Evolutionary conservation across 2,888 invertebrate species (phyloP).

Genomic region (Harpalus rufipes): DNA sequence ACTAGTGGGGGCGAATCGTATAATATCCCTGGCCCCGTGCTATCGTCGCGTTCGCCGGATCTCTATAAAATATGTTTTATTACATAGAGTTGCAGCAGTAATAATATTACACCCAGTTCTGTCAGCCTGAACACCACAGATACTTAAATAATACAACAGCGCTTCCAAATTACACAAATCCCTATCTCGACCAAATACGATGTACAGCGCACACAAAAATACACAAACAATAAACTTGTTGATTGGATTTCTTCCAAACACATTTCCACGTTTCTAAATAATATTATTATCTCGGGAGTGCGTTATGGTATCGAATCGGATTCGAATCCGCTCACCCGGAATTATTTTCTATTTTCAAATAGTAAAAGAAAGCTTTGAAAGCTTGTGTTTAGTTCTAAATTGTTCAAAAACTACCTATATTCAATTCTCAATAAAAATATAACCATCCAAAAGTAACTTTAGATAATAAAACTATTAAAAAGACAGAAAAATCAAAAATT

Average conservation of each 20-base stretch:
- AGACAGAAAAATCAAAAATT: too few species aligned
- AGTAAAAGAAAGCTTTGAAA: neutral
- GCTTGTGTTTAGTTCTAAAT: too few species aligned
- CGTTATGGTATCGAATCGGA: too few species aligned
- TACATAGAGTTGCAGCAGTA: slow-evolving; percentile 64
- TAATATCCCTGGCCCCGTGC: slow-evolving; percentile 19
- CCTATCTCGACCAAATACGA: slow-evolving; percentile 56
- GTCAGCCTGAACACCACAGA: slow-evolving; percentile 62
- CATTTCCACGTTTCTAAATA: neutral
- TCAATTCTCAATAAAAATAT: too few species aligned
- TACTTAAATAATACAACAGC: slow-evolving; percentile 64
- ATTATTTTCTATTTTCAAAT: too few species aligned
- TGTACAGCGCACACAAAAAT: slow-evolving; percentile 53
- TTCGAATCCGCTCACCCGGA: too few species aligned
- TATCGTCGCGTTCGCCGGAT: slow-evolving; percentile 56
- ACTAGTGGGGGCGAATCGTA: slow-evolving; percentile 17
- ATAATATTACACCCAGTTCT: slow-evolving; percentile 64
- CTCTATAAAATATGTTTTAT: slow-evolving; percentile 66
- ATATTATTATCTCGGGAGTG: neutral
- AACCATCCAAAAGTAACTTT: too few species aligned
- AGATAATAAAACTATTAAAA: too few species aligned
- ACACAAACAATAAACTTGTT: slow-evolving; percentile 8
- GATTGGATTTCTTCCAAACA: neutral
- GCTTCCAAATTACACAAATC: slow-evolving; percentile 52
- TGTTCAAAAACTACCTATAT: too few species aligned